Conservation (phyloP, 2,888 invertebrate species). For the Drosophila parthenogenetica region DNA sequence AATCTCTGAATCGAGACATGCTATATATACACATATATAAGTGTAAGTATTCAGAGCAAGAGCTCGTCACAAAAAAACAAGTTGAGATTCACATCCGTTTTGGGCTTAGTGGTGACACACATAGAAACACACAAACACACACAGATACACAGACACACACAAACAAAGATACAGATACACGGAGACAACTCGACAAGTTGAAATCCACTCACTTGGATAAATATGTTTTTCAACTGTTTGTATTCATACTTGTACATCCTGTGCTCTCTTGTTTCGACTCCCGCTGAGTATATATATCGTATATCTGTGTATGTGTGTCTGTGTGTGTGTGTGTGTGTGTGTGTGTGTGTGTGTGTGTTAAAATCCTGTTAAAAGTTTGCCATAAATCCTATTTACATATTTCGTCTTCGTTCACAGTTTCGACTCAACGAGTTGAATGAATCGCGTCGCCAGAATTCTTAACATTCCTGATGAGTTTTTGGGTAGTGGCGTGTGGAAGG, state of each 20-base stretch:
- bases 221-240: conserved; percentile 70
- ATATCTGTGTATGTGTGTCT: conserved; percentile 21
- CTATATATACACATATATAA: conserved; percentile 14
- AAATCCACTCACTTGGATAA: conserved; percentile 74
- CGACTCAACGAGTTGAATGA: conserved; percentile 18
- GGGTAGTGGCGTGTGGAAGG: neutral
- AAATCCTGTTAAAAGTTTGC: conserved; percentile 78
- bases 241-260: conserved; percentile 34
- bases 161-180: neutral
- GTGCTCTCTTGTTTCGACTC: conserved; percentile 15
- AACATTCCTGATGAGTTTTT: conserved; percentile 18
- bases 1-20: conserved; percentile 25
- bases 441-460: conserved; percentile 10
- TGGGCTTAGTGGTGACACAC: conserved; percentile 38
- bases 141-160: conserved; percentile 10
- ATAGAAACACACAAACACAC: conserved; percentile 17
- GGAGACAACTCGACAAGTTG: conserved; percentile 13
- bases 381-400: conserved; percentile 79
- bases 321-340: conserved; percentile 45
- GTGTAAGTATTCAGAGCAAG: neutral
- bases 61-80: conserved; percentile 36
- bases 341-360: conserved; percentile 51
- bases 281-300: conserved; percentile 26
- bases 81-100: conserved; percentile 41
- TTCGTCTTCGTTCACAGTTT: conserved; percentile 44